Base-by-base conservation (phyloP, 1,140 invertebrate species). In the Latrodectus geometricus region DNA sequence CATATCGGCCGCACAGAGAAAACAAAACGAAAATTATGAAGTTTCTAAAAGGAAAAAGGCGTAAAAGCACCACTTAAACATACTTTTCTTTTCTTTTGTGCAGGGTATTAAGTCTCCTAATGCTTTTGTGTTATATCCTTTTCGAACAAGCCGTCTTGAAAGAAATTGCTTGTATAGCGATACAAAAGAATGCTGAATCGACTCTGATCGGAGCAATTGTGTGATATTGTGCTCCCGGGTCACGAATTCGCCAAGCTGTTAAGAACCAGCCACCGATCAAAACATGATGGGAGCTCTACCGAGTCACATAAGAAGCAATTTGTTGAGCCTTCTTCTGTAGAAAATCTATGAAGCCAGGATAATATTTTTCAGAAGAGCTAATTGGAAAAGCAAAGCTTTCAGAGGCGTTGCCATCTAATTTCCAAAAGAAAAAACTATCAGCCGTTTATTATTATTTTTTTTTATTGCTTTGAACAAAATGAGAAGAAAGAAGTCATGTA, bases 141-240 rank as follows among this genome's bases (percentile, higher is more conserved):
- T 54, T 68, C 11, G 68, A 81, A 81, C 79, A 70, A 81, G 50
- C 52, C 20, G n/a, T 81, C 70, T 81, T 81, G 79, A 21, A 81
- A 81, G 54, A 61, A 61, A 61, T 61, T 61, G 17, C 54, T 61
- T 70, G 50, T 48, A 72, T 61, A 70, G 70, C 50, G 68, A 68
- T 56, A 20, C 66, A 79, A 70, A 23, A 76, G 23, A 56, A 76
- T 20, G 48, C 49, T 49, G n/a, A 66, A 79, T 49, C 15, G 4
- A 49, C 56, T 65, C 69, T 81, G 69, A 81, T 80, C 15, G 48
- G 77, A 81, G 70, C 79, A 81, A 81, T 81, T 69, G 79, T 72
- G 15, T 68, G 77, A 68, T 81, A 70, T 54, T 72, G 50, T 52
- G 79, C 69, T 81, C 68, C 9, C 79, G n/a, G 48, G 50, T 81